Base-by-base conservation (phyloP, 2,113 vertebrate genomes). In the Rafetus swinhoei region DNA sequence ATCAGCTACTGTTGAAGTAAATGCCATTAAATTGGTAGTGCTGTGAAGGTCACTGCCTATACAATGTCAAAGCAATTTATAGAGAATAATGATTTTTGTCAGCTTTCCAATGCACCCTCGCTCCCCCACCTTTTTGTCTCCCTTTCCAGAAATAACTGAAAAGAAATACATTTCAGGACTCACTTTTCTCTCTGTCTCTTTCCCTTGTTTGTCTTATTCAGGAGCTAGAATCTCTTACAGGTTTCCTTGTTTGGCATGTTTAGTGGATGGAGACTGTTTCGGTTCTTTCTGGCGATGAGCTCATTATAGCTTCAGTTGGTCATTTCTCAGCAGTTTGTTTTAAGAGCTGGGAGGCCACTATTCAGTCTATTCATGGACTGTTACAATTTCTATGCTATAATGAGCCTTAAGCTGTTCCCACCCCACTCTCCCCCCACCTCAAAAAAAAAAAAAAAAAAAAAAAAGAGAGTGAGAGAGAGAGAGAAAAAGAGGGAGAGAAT, bases 1-100 rank as follows among this genome's bases (percentile, higher is more conserved):
- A 98, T 97, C 97, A 97, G 97, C 97, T 97, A 89, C 95, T 97
- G 96, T 96, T 97, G 97, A 96, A 98, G 96, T 96, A 98, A 97
- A 97, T 97, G 96, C 91, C 93, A 96, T 97, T 97, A 97, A 98
- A 94, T 95, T 90, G 85, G 92, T 96, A 82, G 90, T 88, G 52
- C 94, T 97, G 89, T 97, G 97, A 98, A 98, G 97, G 98, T 98
- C 97, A 97, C 93, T 95, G 97, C 86, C 83, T 95, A 82, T 97
- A 96, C 93, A 98, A 97, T 97, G 97, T 97, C 96, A 97, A 94
- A 97, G 93, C 90, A 95, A 97, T 97, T 98, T 98, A 89, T 96
- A 92, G 94, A 97, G 94, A 97, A 95, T 95, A 96, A 96, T 97
- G 95, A 95, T 96, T 98, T 98, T 97, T 97, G 96, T 97, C 90